phyloP scores from a whole-genome alignment of 2,113 vertebrate species.

The Sander lucioperca region DNA sequence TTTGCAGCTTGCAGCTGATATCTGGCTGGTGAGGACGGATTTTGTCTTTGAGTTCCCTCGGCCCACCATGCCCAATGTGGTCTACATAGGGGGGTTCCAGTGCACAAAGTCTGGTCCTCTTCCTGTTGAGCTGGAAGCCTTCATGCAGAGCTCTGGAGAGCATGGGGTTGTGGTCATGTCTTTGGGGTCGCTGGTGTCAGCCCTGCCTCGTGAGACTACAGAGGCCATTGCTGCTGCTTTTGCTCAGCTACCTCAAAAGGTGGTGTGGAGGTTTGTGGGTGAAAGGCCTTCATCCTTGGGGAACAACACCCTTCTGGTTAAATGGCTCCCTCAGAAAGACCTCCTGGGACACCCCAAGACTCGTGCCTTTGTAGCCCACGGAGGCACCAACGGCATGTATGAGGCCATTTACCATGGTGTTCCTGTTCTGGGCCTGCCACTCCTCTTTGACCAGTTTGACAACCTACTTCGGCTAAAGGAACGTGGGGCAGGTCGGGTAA shows the following conservation, averaged over 20 bases:
- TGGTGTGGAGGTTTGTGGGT: slow-evolving; percentile 80
- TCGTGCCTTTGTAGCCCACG: slow-evolving; percentile 80
- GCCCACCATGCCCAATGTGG: slow-evolving; percentile 82
- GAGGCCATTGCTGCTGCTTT: slow-evolving; percentile 80
- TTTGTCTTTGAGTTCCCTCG: slow-evolving; percentile 82
- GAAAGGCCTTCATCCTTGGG: slow-evolving; percentile 74
- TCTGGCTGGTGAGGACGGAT: slow-evolving; percentile 81
- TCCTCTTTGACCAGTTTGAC: slow-evolving; percentile 85
- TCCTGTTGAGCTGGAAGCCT: slow-evolving; percentile 76
- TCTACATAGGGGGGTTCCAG: slow-evolving; percentile 85
- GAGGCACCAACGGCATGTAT: slow-evolving; percentile 83
- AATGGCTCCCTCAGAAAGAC: slow-evolving; percentile 84
- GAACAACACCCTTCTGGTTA: slow-evolving; percentile 81
- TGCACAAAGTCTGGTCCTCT: slow-evolving; percentile 71
- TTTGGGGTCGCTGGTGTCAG: slow-evolving; percentile 78
- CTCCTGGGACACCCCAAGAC: slow-evolving; percentile 84
- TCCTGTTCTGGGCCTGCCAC: slow-evolving; percentile 80
- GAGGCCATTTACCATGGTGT: slow-evolving; percentile 83
- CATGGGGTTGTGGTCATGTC: slow-evolving; percentile 85
- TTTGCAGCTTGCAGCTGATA: slow-evolving; percentile 76
- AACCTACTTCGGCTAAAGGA: slow-evolving; percentile 75
- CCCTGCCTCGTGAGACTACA: slow-evolving; percentile 67
- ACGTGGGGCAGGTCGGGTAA: slow-evolving; percentile 75
- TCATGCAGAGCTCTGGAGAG: slow-evolving; percentile 81
- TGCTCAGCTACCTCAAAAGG: slow-evolving; percentile 82